Conservation (phyloP, 1,140 invertebrate genomes). For the Anoplophora glabripennis region DNA sequence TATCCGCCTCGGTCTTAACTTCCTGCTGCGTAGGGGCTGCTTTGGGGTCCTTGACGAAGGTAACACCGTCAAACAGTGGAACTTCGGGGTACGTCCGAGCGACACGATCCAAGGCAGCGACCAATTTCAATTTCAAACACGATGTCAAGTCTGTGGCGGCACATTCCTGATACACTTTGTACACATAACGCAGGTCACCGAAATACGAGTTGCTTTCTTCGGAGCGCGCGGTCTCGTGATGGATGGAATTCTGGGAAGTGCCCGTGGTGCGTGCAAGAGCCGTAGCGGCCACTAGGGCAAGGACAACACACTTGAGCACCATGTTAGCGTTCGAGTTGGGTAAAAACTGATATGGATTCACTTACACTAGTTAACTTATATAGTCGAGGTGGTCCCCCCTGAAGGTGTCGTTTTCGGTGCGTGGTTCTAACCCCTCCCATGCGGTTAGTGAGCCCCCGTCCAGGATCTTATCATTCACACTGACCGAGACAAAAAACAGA, state of each 20-base stretch:
- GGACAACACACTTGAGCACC: conserved; percentile 46
- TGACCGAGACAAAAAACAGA: conserved; percentile 41
- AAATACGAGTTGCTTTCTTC: conserved; percentile 49
- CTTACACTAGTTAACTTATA: conserved; percentile 47
- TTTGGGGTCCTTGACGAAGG: conserved; percentile 62
- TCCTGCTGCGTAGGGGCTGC: conserved; percentile 43
- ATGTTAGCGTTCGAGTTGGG: conserved; percentile 34
- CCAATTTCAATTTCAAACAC: conserved; percentile 73
- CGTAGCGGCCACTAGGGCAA: conserved; percentile 43
- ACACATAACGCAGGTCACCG: conserved; percentile 56
- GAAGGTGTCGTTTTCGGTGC: conserved; percentile 30
- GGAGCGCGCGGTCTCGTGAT: conserved; percentile 49
- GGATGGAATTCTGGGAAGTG: conserved; percentile 48
- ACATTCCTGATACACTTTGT: conserved; percentile 73
- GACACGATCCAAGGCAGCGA: conserved; percentile 68
- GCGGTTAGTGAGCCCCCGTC: conserved; percentile 5
- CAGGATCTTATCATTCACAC: conserved; percentile 26
- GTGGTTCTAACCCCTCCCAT: conserved; percentile 28
- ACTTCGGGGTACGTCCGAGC: conserved; percentile 60
- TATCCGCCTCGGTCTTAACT: conserved; percentile 56
- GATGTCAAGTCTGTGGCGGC: conserved; percentile 64
- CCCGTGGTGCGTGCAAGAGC: conserved; percentile 52
- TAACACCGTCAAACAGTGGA: conserved; percentile 67
- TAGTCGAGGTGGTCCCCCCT: conserved; percentile 24
- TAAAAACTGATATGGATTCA: conserved; percentile 47